phyloP scores from a whole-genome alignment of 35 echinoderm and acorn worm genomes.

The Hemicentrotus pulcherrimus region DNA sequence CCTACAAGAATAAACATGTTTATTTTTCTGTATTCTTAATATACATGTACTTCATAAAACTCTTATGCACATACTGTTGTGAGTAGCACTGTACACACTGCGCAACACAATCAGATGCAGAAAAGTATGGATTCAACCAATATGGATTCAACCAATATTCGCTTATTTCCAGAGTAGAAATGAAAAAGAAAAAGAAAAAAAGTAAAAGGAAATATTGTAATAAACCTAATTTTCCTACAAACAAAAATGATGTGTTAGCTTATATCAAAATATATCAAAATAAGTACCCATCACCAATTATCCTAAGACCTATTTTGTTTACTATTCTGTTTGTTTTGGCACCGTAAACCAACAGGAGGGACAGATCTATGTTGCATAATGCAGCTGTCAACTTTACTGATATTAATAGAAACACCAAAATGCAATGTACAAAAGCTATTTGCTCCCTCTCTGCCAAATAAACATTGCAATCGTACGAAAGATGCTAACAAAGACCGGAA shows the following conservation, averaged over 20 bases:
- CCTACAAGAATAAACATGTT: conserved; percentile 39
- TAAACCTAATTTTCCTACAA: not conserved
- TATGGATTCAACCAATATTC: not conserved
- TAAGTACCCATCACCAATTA: not conserved
- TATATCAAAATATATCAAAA: conserved; percentile 9
- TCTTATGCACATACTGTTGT: not conserved
- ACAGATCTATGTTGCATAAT: not conserved
- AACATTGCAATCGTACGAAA: not conserved
- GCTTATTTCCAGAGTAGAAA: not conserved
- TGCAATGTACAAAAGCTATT: conserved; percentile 13
- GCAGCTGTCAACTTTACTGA: not conserved
- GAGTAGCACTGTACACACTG: conserved; percentile 4
- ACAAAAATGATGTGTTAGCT: not conserved
- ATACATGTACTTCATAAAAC: conserved; percentile 6
- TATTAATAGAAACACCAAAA: not conserved
- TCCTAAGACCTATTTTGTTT: not conserved
- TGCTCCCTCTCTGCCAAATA: not conserved
- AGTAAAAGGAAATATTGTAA: not conserved
- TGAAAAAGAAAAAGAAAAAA: conserved; percentile 15
- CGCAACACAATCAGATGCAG: not conserved
- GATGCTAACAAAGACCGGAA: not conserved
- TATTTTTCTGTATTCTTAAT: not conserved
- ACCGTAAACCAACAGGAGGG: not conserved
- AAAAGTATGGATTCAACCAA: not conserved
- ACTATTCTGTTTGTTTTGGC: not conserved